Base-by-base conservation (phyloP, 2,113 vertebrate genomes). In the Megaceryle torquata region DNA sequence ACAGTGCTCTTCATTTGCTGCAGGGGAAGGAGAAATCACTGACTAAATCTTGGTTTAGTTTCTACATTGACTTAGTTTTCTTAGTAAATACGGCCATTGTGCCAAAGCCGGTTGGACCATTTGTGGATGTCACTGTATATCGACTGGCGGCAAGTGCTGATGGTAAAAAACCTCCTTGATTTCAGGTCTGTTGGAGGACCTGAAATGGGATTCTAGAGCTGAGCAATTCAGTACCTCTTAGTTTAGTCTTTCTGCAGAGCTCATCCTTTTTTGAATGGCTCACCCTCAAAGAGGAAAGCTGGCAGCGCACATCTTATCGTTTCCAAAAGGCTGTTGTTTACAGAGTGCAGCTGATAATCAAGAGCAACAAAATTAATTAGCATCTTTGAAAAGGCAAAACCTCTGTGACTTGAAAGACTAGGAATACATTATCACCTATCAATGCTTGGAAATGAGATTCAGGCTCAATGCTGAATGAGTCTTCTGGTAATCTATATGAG, bases 381-480 rank as follows among this genome's bases (percentile, higher is more conserved):
- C 24, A 79, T 88, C 11, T 84, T 81, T 75, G 67, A 92, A 92
- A 93, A 79, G 50, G 37, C n/a, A 80, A 95, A 92, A 76, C 39
- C 25, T 82, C 50, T 2, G 5, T 76, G 53, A 59, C 41, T 86
- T 85, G 68, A 83, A 94, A 77, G 78, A 54, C 63, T 81, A 54
- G 29, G 81, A 89, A 82, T 50, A 59, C 6, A 28, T 88, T 85
- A 60, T 51, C 14, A 43, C 37, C 33, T 84, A 29, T 51, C 48
- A 71, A 9, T 50, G 51, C 46, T 22, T 83, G 60, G 46, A 96
- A 95, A 91, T 53, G 61, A 93, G 22, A 89, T 87, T 75, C 59
- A 70, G 74, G 33, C 61, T 74, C 1, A 3, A 65, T 35, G n/a
- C 17, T 89, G 44, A 86, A 92, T 79, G 51, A 82, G 13, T 75